These are phyloP conservation scores for Harpagifer antarcticus DNA, from an alignment of 2,797 vertebrate species.

Conservation along the genomic window DNA sequence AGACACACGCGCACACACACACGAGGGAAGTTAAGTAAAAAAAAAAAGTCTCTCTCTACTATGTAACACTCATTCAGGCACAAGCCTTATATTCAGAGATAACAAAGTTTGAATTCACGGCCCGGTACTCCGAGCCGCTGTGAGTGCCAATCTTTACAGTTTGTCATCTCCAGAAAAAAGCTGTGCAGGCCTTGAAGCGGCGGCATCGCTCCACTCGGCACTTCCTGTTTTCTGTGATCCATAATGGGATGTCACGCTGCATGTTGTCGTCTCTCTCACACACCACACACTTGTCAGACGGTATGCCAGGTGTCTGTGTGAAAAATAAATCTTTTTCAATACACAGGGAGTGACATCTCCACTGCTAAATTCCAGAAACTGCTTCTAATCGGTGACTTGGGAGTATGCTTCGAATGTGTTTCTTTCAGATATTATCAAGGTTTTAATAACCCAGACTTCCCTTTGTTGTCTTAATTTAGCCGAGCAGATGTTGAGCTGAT, in stretches of 20 bases:
- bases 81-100: slow-evolving; percentile 50
- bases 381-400: neutral
- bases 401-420: neutral
- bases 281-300: neutral
- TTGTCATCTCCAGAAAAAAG: slow-evolving; percentile 43
- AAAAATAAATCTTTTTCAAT: neutral
- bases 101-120: slow-evolving; percentile 31
- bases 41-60: too few relatives aligned
- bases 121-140: slow-evolving; percentile 15
- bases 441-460: neutral
- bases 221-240: slow-evolving; percentile 37
- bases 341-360: neutral
- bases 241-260: slow-evolving; percentile 41
- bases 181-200: too few relatives aligned
- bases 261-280: neutral
- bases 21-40: too few relatives aligned
- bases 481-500: neutral
- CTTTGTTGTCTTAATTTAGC: neutral
- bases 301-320: too few relatives aligned
- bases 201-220: slow-evolving; percentile 2
- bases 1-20: slow-evolving; percentile 8
- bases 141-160: slow-evolving; percentile 23
- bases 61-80: too few relatives aligned
- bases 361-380: neutral
- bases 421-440: slow-evolving; percentile 2